These are phyloP conservation scores for Gastrophryne carolinensis DNA, from an alignment of 2,797 vertebrate species.

Conservation along the genomic window DNA sequence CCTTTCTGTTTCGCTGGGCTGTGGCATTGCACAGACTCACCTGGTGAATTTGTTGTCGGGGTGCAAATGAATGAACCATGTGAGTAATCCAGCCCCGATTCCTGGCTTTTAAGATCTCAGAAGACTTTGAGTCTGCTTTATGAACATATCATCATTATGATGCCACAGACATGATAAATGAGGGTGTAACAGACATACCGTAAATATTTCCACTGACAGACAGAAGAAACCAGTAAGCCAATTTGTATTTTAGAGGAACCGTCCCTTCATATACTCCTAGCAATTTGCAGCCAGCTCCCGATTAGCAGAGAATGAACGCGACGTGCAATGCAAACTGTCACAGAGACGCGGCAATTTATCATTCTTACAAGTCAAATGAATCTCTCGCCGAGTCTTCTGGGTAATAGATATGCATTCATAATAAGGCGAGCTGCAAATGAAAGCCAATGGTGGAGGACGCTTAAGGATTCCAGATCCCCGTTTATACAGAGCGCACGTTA, in stretches of 20 bases:
- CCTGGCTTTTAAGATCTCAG: no score
- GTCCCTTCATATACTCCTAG: neutral
- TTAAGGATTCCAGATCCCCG: neutral
- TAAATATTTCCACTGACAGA: no score
- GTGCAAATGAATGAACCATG: no score
- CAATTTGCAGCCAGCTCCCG: neutral
- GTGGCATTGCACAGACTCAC: no score
- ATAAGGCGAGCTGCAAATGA: neutral
- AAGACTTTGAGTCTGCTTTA: no score
- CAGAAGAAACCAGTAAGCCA: neutral
- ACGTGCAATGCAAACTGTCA: neutral
- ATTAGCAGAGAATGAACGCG: neutral
- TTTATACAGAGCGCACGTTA: neutral
- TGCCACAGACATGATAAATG: no score
- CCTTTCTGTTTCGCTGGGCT: no score
- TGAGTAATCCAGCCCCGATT: no score
- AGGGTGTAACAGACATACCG: no score
- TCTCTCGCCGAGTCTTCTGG: slow-evolving; percentile 7
- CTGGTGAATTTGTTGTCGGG: no score
- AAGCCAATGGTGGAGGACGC: neutral
- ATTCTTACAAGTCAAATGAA: neutral
- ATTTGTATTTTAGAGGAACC: neutral
- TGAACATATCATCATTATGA: no score
- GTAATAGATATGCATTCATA: neutral
- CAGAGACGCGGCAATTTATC: slow-evolving; percentile 19